A percentile compares a stretch with the other conserved stretches of the same genome.
These are phyloP conservation scores for Phyllotis vaccarum DNA, from an alignment of 2,797 vertebrate genomes.

Conservation along the genomic window DNA sequence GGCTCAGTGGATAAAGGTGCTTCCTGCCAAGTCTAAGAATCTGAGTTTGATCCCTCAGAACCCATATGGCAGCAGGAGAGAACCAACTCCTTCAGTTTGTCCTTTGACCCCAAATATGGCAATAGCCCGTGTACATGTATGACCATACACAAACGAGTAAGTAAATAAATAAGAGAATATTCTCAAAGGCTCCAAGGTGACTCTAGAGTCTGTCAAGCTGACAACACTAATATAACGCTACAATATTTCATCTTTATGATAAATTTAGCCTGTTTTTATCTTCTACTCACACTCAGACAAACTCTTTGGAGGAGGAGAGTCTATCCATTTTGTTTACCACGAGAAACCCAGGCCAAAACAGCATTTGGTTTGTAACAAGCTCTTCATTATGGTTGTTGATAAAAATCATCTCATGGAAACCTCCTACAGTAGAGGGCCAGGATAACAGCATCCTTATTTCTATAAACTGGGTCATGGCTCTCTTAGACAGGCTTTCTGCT, in stretches of 20 bases:
- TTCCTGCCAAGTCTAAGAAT: not conserved
- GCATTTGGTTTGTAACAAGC: not conserved
- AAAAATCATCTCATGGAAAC: not conserved
- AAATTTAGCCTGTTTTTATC: not conserved
- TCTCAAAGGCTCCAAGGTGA: not conserved
- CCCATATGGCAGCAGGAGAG: not conserved
- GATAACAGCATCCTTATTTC: not conserved
- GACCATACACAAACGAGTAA: not conserved
- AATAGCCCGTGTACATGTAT: too few species aligned
- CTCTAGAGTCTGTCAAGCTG: not conserved
- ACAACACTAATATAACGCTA: too few species aligned
- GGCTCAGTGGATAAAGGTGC: not conserved
- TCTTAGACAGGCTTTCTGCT: constrained; percentile 34
- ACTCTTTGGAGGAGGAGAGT: not conserved
- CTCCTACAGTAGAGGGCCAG: not conserved
- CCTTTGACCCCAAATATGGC: not conserved
- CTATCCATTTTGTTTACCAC: not conserved
- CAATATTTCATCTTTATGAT: not conserved
- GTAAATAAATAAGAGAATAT: too few species aligned
- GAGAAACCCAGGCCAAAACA: constrained; percentile 15
- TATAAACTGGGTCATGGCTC: constrained; percentile 36
- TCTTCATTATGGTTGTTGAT: not conserved
- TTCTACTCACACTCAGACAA: not conserved
- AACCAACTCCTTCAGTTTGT: not conserved
- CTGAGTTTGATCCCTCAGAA: not conserved